These are phyloP conservation scores for Yponomeuta plumbellus DNA, from an alignment of 2,888 invertebrate genomes.

Conservation along the genomic window DNA sequence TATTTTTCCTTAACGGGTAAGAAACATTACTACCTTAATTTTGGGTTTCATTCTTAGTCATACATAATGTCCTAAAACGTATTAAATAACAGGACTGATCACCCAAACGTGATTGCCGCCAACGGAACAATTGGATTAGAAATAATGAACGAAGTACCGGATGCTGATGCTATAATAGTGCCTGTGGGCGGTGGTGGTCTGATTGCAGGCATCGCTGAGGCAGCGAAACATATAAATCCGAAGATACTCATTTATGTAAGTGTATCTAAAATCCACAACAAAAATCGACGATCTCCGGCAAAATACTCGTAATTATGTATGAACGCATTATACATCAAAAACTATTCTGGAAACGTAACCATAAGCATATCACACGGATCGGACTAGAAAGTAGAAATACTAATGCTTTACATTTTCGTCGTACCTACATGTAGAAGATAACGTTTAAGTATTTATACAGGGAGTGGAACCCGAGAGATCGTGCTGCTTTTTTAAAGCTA, in stretches of 20 bases:
- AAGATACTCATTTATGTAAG: conserved; percentile 90
- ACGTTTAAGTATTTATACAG: conserved; percentile 28
- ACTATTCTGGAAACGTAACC: too few species aligned
- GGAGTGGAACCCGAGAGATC: conserved; percentile 61
- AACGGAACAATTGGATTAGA: conserved; percentile 96
- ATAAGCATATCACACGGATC: too few species aligned
- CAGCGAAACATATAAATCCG: conserved; percentile 90
- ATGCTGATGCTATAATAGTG: conserved; percentile 91
- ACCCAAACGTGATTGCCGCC: conserved; percentile 94
- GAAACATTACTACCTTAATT: conserved; percentile 23
- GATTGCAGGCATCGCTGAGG: conserved; percentile 90
- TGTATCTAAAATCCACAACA: conserved; percentile 9
- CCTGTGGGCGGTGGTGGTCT: conserved; percentile 97
- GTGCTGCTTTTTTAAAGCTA: conserved; percentile 52
- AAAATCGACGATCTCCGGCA: too few species aligned
- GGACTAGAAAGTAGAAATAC: too few species aligned
- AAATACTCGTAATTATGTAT: too few species aligned
- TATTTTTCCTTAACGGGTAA: conserved; percentile 92
- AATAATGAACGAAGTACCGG: conserved; percentile 90
- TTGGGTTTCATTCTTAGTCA: background rate
- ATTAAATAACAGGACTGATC: conserved; percentile 83
- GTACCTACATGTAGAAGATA: background rate
- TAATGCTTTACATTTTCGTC: too few species aligned
- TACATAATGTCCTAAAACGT: too few species aligned
- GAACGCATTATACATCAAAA: too few species aligned